phyloP scores from a whole-genome alignment of 2,113 vertebrate species.

The Vimba vimba region DNA sequence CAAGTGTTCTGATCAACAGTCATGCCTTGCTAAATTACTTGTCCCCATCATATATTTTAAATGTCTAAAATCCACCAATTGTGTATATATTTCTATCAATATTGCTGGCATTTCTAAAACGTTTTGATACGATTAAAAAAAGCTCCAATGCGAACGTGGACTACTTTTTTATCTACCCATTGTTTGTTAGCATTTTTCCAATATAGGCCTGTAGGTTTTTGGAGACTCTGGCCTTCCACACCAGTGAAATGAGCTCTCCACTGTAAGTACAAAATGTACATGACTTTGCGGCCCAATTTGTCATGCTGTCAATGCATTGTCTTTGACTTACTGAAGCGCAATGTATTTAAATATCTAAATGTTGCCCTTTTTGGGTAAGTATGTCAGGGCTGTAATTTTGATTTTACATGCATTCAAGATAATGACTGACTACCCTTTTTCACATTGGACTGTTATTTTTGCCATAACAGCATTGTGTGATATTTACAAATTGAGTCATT shows the following conservation, averaged over 20 bases:
- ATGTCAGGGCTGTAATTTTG: conserved; percentile 67
- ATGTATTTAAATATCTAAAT: conserved; percentile 66
- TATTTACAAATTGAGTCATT: conserved; percentile 49
- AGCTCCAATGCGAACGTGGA: conserved; percentile 72
- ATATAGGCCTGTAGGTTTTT: conserved; percentile 86
- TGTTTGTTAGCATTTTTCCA: conserved; percentile 94
- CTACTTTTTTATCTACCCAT: conserved; percentile 89
- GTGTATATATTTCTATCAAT: conserved; percentile 71
- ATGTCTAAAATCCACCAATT: conserved; percentile 81
- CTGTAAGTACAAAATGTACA: conserved; percentile 94
- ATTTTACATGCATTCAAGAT: conserved; percentile 37
- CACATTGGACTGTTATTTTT: conserved; percentile 59
- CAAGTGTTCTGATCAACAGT: conserved; percentile 67
- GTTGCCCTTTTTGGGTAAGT: conserved; percentile 76
- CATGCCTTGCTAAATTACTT: conserved; percentile 69
- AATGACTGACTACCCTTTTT: conserved; percentile 62
- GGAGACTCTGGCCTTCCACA: conserved; percentile 91
- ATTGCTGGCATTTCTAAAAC: conserved; percentile 76
- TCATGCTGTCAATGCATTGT: conserved; percentile 65
- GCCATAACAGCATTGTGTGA: conserved; percentile 45
- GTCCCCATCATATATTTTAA: conserved; percentile 66
- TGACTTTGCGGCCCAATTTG: conserved; percentile 57
- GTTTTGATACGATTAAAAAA: conserved; percentile 81
- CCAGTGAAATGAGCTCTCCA: conserved; percentile 94
- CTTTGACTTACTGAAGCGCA: conserved; percentile 67